These are phyloP conservation scores for Copidosoma floridanum DNA, from an alignment of 1,140 invertebrate genomes.

Conservation along the genomic window DNA sequence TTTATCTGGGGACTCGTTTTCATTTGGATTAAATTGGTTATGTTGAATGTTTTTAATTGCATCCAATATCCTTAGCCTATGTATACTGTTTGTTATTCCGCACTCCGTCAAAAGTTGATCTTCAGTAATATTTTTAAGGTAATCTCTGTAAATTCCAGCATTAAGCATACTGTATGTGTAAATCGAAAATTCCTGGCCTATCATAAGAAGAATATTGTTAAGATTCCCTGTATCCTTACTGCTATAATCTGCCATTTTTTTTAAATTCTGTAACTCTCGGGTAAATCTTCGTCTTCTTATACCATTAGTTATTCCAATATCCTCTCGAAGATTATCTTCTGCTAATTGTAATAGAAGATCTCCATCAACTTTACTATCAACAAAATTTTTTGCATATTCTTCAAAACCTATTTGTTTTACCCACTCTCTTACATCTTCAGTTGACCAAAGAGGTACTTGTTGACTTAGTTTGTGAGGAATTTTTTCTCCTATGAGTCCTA, in stretches of 20 bases:
- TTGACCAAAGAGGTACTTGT: conserved; percentile 96
- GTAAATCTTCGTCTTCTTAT: conserved; percentile 92
- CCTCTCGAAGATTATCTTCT: conserved; percentile 87
- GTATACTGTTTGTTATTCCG: conserved; percentile 90
- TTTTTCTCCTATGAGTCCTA: conserved; percentile 93
- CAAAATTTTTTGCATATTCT: conserved; percentile 79
- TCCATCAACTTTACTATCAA: conserved; percentile 93
- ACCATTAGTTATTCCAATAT: conserved; percentile 91
- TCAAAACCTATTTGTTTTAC: conserved; percentile 96
- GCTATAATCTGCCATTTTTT: conserved; percentile 96
- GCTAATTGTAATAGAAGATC: conserved; percentile 92
- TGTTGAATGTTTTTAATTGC: conserved; percentile 72
- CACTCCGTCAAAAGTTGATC: conserved; percentile 90
- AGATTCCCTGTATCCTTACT: conserved; percentile 89
- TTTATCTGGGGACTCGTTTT: conserved; percentile 80
- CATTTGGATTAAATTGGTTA: conserved; percentile 62
- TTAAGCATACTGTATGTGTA: conserved; percentile 97
- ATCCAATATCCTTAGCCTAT: conserved; percentile 85
- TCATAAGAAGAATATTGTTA: conserved; percentile 83
- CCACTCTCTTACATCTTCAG: conserved; percentile 96
- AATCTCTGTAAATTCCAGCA: conserved; percentile 88
- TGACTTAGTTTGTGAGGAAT: conserved; percentile 96
- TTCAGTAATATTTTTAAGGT: conserved; percentile 78
- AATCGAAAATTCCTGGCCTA: conserved; percentile 89
- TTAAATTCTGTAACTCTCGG: conserved; percentile 89